Conservation (phyloP, 2,797 vertebrate genomes). For the Sebastes jordani region DNA sequence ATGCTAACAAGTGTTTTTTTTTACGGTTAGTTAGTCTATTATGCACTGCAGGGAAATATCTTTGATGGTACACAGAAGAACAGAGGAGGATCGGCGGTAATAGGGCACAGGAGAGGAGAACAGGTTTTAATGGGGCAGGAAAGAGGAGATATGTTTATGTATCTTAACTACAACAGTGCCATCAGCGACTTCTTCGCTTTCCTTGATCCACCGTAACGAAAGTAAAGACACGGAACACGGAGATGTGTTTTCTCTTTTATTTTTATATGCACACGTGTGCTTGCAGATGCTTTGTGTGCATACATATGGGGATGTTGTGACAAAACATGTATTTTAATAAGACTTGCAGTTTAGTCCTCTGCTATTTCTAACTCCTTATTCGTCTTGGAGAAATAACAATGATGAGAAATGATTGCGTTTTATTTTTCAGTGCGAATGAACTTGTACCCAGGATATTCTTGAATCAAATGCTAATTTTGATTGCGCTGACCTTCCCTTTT, state of each 20-base stretch:
- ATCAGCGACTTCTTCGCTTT: constrained; percentile 2
- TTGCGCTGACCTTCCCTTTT: constrained; percentile 32
- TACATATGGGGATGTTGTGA: not conserved
- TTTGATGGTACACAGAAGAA: constrained; percentile 63
- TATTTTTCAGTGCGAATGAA: constrained; percentile 1
- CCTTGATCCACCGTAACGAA: constrained; percentile 37
- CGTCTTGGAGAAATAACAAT: not conserved
- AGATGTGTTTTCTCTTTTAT: not conserved
- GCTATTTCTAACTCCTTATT: not conserved
- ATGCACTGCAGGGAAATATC: constrained; percentile 62
- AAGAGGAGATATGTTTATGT: constrained; percentile 57
- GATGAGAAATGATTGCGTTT: not conserved
- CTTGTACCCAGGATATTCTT: constrained; percentile 5
- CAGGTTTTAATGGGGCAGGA: constrained; percentile 66
- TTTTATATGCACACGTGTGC: not conserved
- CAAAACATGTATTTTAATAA: not conserved
- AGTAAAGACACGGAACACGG: constrained; percentile 10
- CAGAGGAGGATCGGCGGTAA: constrained; percentile 52
- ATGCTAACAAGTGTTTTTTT: constrained; percentile 63
- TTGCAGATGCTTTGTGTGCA: not conserved
- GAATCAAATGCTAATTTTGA: constrained; percentile 31
- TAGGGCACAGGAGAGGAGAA: constrained; percentile 63
- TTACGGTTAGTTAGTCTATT: constrained; percentile 64
- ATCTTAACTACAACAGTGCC: constrained; percentile 47
- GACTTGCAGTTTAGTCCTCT: not conserved